Conservation (phyloP, 2,797 vertebrate genomes). For the Enteromius radiatus region DNA sequence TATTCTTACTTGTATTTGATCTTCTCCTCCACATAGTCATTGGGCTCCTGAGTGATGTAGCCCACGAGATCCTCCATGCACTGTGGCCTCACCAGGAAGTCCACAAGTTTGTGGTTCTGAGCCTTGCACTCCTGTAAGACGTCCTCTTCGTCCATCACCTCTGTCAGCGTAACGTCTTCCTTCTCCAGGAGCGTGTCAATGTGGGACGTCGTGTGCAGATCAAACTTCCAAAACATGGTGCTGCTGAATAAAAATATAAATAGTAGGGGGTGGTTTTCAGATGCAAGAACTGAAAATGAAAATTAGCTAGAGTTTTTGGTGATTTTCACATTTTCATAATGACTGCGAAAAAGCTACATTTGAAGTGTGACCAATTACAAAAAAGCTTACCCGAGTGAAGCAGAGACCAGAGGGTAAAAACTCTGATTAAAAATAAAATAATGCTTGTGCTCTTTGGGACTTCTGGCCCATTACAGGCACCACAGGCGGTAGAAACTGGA, state of each 20-base stretch:
- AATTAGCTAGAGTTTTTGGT: neutral
- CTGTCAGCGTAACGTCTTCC: constrained; percentile 95
- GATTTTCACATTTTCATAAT: neutral
- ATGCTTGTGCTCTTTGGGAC: constrained; percentile 83
- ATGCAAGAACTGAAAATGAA: neutral
- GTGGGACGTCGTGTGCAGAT: constrained; percentile 98
- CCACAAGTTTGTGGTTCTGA: constrained; percentile 97
- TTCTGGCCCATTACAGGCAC: constrained; percentile 95
- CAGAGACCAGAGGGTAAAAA: constrained; percentile 74
- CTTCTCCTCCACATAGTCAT: constrained; percentile 94
- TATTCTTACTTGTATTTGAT: constrained; percentile 95
- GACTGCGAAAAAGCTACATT: neutral
- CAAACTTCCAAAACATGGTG: constrained; percentile 99
- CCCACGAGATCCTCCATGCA: constrained; percentile 96
- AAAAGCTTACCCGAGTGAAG: constrained; percentile 67
- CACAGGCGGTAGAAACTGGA: constrained; percentile 75
- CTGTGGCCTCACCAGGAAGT: constrained; percentile 93
- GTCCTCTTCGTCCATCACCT: constrained; percentile 98
- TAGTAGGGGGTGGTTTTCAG: neutral
- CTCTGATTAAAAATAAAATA: constrained; percentile 79
- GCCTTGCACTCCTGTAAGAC: constrained; percentile 98
- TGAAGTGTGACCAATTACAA: neutral
- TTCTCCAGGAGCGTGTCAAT: constrained; percentile 97
- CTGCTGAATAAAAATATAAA: constrained; percentile 67
- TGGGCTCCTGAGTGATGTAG: constrained; percentile 95